These are phyloP conservation scores for Drosophila lini DNA, from an alignment of 1,140 invertebrate species.

Conservation along the genomic window DNA sequence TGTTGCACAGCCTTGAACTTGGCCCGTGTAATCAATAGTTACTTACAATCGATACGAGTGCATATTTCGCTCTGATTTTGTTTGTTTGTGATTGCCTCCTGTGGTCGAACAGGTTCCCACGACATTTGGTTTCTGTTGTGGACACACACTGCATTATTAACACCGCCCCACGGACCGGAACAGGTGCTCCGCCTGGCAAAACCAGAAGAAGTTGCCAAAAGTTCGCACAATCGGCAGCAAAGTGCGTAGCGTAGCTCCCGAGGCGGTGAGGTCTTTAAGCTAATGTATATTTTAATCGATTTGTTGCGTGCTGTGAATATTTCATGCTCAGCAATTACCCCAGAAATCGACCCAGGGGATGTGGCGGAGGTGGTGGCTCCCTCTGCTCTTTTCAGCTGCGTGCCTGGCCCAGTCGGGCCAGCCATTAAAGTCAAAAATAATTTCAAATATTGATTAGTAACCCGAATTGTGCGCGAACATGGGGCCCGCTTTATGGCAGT, in stretches of 20 bases:
- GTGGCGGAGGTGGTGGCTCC: conserved; percentile 15
- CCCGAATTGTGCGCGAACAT: conserved; percentile 44
- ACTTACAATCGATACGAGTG: conserved; percentile 26
- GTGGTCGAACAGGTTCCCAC: conserved; percentile 14
- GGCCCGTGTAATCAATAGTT: conserved; percentile 27
- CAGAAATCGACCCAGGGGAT: conserved; percentile 27
- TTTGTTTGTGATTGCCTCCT: neutral
- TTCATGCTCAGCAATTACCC: conserved; percentile 58
- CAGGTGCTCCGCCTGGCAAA: conserved; percentile 40
- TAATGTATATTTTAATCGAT: conserved; percentile 77
- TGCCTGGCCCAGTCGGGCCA: conserved; percentile 29
- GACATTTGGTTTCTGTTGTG: conserved; percentile 2
- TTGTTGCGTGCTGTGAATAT: conserved; percentile 75
- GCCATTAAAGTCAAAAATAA: conserved; percentile 76
- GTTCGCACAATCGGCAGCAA: conserved; percentile 22
- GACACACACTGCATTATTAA: conserved; percentile 15
- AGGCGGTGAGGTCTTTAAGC: conserved; percentile 33
- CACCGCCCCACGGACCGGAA: neutral
- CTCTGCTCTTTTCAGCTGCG: conserved; percentile 36
- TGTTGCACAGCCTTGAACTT: conserved; percentile 41
- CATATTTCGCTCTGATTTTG: neutral
- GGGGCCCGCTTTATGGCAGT: conserved; percentile 23
- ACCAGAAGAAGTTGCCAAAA: conserved; percentile 37
- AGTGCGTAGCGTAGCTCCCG: conserved; percentile 1
- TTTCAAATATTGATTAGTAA: conserved; percentile 64